Evolutionary conservation across 2,888 invertebrate genomes (phyloP), one percentile per base, ranked within the genome.

Genomic region (Dicyrtomina minuta): DNA sequence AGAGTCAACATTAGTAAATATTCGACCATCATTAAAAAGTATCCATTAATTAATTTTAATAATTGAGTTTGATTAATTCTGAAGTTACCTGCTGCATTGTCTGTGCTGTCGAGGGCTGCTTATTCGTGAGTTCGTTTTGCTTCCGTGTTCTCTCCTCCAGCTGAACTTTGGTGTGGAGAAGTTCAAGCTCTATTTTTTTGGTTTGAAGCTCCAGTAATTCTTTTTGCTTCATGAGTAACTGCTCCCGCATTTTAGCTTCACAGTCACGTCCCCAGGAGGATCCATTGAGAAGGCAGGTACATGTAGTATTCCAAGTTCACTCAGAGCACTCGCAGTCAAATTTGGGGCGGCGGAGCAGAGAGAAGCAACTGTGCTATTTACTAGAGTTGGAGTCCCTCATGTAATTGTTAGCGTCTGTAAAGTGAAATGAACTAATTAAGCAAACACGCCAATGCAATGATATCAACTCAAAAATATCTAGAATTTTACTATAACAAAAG

Each of bases 161-260:
- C 81, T 90, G 90, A 60, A 89, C 88, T 80, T 90, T 88, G 0
- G 93, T 90, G 79, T 93, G 92, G 77, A 91, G 87, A 51, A 95
- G 82, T 81, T 95, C 93, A 80, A 95, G 84, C 82, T 95, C 92
- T 17, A 95, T 84, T 81, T 92, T 93, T 78, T 91, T 89, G 79
- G 91, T 89, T 80, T 93, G 90, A 70, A 96, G 84, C 83, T 92
- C 91, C 56, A 94, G 84, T 43, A 95, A 82, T 80, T 95, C 92
- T 76, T 91, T 89, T 79, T 95, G 91, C 80, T 95, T 94, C 78
- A 90, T 90, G 51, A 91, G 87, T 24, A 95, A 83, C 78, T 91
- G 88, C 77, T 87, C 88, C 74, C 91, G 86, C 90, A 75, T 77
- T 59, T 77, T 72, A 13, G 72, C 75, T 56, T 79, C 79, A n/a